Conservation (phyloP, 2,113 vertebrate species). For the Vulpes lagopus region DNA sequence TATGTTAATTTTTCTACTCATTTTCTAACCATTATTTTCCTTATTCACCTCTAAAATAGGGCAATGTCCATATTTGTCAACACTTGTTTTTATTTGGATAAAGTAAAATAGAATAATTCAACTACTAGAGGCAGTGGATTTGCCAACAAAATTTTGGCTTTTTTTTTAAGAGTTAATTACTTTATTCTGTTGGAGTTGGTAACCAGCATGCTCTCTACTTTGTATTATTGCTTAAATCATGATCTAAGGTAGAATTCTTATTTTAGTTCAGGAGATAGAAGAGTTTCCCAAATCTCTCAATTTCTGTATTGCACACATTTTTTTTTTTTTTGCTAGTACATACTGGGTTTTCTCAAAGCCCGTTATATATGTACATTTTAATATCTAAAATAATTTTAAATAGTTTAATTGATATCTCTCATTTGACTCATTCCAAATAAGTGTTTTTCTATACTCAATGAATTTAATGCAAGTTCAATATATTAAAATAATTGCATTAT, state of each 20-base stretch:
- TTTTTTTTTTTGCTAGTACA: background rate
- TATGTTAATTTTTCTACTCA: background rate
- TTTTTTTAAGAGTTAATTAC: background rate
- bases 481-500: background rate
- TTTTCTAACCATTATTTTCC: background rate
- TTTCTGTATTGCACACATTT: background rate
- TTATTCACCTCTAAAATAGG: background rate
- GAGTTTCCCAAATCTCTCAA: background rate
- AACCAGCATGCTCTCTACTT: background rate
- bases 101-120: background rate
- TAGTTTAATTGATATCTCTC: background rate
- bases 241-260: background rate
- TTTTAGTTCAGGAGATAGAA: background rate
- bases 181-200: background rate
- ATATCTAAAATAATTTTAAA: constrained; percentile 14
- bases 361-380: background rate
- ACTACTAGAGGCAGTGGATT: background rate
- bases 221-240: background rate
- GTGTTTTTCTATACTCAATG: background rate
- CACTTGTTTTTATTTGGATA: background rate
- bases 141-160: background rate
- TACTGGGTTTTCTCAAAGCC: background rate
- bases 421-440: background rate
- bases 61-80: background rate
- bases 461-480: background rate